Evolutionary conservation across 2,113 vertebrate genomes (phyloP).

Genomic region (Tachuris rubrigastra): DNA sequence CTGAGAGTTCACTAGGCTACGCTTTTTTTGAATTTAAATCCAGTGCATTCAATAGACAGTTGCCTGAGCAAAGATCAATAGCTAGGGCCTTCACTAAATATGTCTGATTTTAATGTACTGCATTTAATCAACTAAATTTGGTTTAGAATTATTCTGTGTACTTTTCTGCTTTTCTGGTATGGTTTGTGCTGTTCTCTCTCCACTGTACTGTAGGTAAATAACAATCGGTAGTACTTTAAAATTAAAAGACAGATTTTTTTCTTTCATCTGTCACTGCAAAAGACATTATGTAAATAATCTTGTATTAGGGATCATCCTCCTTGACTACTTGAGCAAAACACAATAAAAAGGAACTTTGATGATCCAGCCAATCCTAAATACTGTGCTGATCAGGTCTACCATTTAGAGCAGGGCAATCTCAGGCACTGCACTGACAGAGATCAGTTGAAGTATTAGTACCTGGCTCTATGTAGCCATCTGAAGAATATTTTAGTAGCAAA

Average conservation of each 20-base stretch:
- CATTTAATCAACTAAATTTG: slow-evolving; percentile 29
- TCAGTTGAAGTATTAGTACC: not conserved
- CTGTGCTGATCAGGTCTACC: not conserved
- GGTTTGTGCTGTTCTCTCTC: not conserved
- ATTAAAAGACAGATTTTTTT: not conserved
- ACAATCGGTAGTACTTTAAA: not conserved
- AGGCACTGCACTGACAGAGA: not conserved
- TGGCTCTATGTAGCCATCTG: not conserved
- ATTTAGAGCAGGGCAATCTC: not conserved
- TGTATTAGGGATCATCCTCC: not conserved
- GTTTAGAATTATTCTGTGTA: slow-evolving; percentile 5
- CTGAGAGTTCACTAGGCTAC: not conserved
- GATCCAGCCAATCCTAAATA: not conserved
- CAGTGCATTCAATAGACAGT: not conserved
- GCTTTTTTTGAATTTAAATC: not conserved
- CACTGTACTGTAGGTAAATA: not conserved
- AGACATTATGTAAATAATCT: not conserved
- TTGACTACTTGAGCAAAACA: not conserved
- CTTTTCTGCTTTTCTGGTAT: not conserved
- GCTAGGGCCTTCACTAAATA: not conserved
- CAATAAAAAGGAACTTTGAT: not conserved
- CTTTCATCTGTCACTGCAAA: not conserved
- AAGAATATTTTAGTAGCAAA: not conserved
- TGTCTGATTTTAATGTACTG: not conserved
- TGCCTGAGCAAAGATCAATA: not conserved